phyloP scores from a whole-genome alignment of 2,113 vertebrate genomes.

The Sander vitreus region DNA sequence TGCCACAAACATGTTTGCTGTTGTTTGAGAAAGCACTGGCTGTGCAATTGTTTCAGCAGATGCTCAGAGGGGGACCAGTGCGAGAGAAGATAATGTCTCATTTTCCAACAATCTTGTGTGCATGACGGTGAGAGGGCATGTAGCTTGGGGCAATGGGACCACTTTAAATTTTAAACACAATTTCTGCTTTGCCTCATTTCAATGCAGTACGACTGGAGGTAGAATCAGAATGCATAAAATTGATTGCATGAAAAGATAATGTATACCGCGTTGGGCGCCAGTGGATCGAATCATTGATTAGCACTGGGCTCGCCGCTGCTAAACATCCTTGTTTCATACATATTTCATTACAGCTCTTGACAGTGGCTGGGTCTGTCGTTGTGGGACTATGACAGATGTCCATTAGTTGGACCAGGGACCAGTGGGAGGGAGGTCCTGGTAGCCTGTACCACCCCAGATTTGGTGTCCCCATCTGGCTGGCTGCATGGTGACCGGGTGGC shows the following conservation, averaged over 20 bases:
- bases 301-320: conserved; percentile 52
- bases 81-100: conserved; percentile 45
- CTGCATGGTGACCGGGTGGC: conserved; percentile 34
- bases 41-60: conserved; percentile 47
- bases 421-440: conserved; percentile 70
- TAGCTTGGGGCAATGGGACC: conserved; percentile 69
- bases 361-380: conserved; percentile 70
- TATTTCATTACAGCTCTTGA: conserved; percentile 82
- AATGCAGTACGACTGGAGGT: conserved; percentile 66
- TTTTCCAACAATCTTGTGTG: conserved; percentile 56
- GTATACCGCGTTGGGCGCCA: conserved; percentile 59
- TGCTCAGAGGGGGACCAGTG: neutral
- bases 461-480: conserved; percentile 81
- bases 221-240: conserved; percentile 79
- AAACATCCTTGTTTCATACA: conserved; percentile 83
- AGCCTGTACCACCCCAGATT: conserved; percentile 72
- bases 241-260: conserved; percentile 78
- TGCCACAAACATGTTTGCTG: conserved; percentile 57
- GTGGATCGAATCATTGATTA: conserved; percentile 83
- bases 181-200: conserved; percentile 74
- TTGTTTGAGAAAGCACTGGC: conserved; percentile 41
- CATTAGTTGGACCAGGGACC: conserved; percentile 75
- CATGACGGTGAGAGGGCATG: conserved; percentile 65
- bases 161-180: conserved; percentile 79
- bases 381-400: conserved; percentile 86